These are phyloP conservation scores for Serrognathus titanus DNA, from an alignment of 2,888 invertebrate genomes.

Conservation along the genomic window DNA sequence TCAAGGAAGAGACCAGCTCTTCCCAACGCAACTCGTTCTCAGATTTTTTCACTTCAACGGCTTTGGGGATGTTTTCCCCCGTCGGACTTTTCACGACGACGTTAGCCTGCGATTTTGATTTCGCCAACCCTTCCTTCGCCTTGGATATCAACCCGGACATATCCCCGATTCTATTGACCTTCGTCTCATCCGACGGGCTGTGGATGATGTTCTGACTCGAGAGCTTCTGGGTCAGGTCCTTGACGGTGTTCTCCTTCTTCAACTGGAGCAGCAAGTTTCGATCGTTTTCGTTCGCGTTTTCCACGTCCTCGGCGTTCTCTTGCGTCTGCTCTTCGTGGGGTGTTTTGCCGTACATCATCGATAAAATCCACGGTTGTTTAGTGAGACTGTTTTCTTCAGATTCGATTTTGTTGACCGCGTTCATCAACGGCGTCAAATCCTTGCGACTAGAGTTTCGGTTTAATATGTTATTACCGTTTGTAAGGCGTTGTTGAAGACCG, in stretches of 20 bases:
- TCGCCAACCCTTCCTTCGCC: slow-evolving; percentile 87
- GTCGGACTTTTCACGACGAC: slow-evolving; percentile 68
- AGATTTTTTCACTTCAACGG: slow-evolving; percentile 73
- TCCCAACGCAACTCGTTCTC: slow-evolving; percentile 97
- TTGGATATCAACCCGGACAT: slow-evolving; percentile 89
- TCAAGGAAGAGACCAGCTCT: slow-evolving; percentile 72
- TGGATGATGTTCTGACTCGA: slow-evolving; percentile 65
- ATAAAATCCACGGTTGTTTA: slow-evolving; percentile 46
- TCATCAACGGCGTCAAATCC: slow-evolving; percentile 54
- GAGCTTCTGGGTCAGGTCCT: slow-evolving; percentile 82
- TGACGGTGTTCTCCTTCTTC: slow-evolving; percentile 81
- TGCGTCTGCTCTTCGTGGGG: slow-evolving; percentile 41
- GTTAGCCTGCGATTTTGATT: slow-evolving; percentile 80
- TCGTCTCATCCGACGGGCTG: slow-evolving; percentile 57
- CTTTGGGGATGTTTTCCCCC: slow-evolving; percentile 62
- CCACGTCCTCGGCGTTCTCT: slow-evolving; percentile 53
- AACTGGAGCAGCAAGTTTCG: slow-evolving; percentile 62
- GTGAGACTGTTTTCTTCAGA: slow-evolving; percentile 48
- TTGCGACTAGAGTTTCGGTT: slow-evolving; percentile 48
- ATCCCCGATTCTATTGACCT: slow-evolving; percentile 67
- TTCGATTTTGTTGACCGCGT: slow-evolving; percentile 56
- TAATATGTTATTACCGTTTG: slow-evolving; percentile 59
- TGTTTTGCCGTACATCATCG: slow-evolving; percentile 32
- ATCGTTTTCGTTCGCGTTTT: slow-evolving; percentile 51
- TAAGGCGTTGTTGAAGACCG: slow-evolving; percentile 58